Evolutionary conservation across 2,888 invertebrate species (phyloP).

Genomic region (Gari tellinella): DNA sequence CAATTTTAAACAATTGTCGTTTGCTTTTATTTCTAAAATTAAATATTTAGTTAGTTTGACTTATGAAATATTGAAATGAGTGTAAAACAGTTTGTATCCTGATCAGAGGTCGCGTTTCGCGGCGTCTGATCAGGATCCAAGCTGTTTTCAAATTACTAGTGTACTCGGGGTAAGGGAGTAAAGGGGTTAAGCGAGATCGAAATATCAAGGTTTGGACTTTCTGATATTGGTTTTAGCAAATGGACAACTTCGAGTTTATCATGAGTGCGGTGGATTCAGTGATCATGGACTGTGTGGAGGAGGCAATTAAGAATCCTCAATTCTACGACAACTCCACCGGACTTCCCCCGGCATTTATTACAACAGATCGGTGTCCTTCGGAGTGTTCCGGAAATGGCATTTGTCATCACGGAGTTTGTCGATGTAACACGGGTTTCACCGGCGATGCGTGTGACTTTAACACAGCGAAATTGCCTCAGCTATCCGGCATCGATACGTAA

Average conservation of each 20-base stretch:
- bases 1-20: too few species aligned
- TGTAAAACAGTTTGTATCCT: too few species aligned
- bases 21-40: too few species aligned
- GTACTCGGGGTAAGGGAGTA: too few species aligned
- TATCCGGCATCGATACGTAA: constrained; percentile 49
- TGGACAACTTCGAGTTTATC: constrained; percentile 35
- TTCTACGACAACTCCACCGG: constrained; percentile 42
- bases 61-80: too few species aligned
- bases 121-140: too few species aligned
- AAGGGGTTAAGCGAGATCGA: too few species aligned
- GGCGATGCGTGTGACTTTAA: constrained; percentile 70
- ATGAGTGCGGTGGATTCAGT: constrained; percentile 31
- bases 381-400: constrained; percentile 58
- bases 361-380: constrained; percentile 52
- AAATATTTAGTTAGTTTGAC: too few species aligned
- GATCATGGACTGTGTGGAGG: constrained; percentile 27
- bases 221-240: too few species aligned
- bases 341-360: constrained; percentile 40
- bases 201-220: too few species aligned
- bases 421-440: constrained; percentile 54
- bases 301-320: constrained; percentile 23
- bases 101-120: too few species aligned
- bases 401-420: constrained; percentile 58
- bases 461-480: constrained; percentile 53
- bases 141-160: too few species aligned